Base-by-base conservation (phyloP, 2,113 vertebrate genomes). In the Raja brachyura region DNA sequence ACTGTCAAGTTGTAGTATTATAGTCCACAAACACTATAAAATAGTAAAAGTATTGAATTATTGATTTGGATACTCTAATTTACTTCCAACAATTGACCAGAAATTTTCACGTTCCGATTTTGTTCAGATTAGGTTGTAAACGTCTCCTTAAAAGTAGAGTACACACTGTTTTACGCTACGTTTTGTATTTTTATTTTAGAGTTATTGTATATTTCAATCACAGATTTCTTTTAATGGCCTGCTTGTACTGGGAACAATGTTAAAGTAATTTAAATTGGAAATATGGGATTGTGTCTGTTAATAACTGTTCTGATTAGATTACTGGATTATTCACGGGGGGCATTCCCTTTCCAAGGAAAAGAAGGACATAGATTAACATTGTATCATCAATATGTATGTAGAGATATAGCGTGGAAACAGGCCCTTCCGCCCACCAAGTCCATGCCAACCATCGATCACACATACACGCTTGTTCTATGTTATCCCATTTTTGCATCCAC, bases 121-220 rank as follows among this genome's bases (percentile, higher is more conserved):
- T 25, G 56, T 56, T 85, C 25, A 25, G 5, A 7, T 85, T 59
- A 81, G 3, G 20, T 83, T 83, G 7, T 18, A 25, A 83, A 28
- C 0, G 18, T 85, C 10, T 22, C 54, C 11, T 81, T 81, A 16
- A 33, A 78, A 61, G 81, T 85, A 28, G 11, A 1, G 5, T 86
- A 63, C n/a, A n/a, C 83, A 86, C 61, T 63, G 59, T 86, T 86
- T 86, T 63, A 86, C 28, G n/a, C 63, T 86, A 59, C n/a, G 28
- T 28, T 85, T 86, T 86, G 56, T 28, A 28, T 86, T 63, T 86
- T 86, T 61, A 83, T n/a, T 5, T 86, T 86, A 61, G 25, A 85
- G 18, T 25, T 61, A 85, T 61, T 61, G 81, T 28, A 85, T n/a
- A n/a, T 63, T 86, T 86, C 63, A 59, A 5, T 86, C 59, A 59